These are phyloP conservation scores for Parnassius mnemosyne DNA, from an alignment of 2,888 invertebrate species.

Conservation along the genomic window DNA sequence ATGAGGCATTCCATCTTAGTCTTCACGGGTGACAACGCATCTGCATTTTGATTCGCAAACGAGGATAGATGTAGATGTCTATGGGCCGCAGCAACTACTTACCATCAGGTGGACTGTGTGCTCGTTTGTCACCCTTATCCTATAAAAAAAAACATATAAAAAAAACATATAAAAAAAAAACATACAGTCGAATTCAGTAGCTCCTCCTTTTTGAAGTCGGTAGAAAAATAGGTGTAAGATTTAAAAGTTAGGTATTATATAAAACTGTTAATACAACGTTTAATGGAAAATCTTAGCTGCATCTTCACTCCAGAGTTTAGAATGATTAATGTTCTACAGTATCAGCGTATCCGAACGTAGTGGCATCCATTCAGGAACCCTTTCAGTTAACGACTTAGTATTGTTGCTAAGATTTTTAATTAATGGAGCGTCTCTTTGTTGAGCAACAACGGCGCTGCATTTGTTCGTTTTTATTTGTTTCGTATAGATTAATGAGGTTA, in stretches of 20 bases:
- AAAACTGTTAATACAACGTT: constrained; percentile 11
- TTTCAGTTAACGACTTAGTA: constrained; percentile 39
- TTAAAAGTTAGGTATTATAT: constrained; percentile 1
- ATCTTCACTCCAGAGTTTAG: constrained; percentile 23
- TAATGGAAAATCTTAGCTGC: constrained; percentile 27
- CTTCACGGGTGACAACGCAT: no score
- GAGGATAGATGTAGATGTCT: no score
- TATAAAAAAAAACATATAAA: no score
- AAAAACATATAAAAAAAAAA: no score
- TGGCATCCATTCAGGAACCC: constrained; percentile 34
- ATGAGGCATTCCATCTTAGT: no score
- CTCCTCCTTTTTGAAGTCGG: no score
- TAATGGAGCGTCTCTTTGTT: constrained; percentile 41
- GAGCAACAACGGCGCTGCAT: constrained; percentile 35
- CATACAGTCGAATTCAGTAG: no score
- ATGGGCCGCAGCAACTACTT: no score
- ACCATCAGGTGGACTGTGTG: no score
- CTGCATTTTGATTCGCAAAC: no score
- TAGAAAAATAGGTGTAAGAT: no score
- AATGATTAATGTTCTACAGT: constrained; percentile 32
- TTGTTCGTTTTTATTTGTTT: constrained; percentile 33
- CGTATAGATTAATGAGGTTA: constrained; percentile 22
- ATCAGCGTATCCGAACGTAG: constrained; percentile 30
- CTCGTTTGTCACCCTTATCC: no score
- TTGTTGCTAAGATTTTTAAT: constrained; percentile 45